Evolutionary conservation across 2,888 invertebrate species (phyloP).

Genomic region (Hyposoter didymator): DNA sequence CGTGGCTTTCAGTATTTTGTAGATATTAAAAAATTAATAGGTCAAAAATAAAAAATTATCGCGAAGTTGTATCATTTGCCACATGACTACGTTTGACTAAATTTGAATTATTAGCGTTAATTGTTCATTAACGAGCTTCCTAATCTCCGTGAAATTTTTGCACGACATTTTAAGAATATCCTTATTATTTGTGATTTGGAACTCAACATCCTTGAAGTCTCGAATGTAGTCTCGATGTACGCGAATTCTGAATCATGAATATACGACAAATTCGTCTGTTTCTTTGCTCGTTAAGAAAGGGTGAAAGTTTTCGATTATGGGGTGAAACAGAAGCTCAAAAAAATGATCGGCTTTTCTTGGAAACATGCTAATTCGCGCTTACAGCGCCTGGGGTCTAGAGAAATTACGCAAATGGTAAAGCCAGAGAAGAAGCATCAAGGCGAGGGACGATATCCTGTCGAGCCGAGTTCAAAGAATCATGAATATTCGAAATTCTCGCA

Average conservation of each 20-base stretch:
- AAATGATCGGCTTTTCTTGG: conserved; percentile 8
- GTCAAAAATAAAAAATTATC: too few species aligned
- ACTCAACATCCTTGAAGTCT: too few species aligned
- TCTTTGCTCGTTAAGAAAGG: background rate
- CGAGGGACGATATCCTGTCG: conserved; percentile 3
- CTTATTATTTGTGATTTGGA: too few species aligned
- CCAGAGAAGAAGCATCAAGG: background rate
- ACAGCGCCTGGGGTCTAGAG: conserved; percentile 21
- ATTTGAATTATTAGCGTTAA: too few species aligned
- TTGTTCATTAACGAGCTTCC: too few species aligned
- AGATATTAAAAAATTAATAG: too few species aligned
- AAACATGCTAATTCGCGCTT: conserved; percentile 32
- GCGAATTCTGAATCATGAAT: background rate
- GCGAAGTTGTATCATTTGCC: too few species aligned
- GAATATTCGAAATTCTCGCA: conserved; percentile 53
- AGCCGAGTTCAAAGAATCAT: conserved; percentile 43
- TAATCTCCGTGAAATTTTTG: too few species aligned
- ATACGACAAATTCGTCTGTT: background rate
- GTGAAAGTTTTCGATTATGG: conserved; percentile 12
- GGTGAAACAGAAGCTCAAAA: conserved; percentile 1
- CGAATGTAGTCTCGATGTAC: too few species aligned
- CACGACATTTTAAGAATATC: too few species aligned
- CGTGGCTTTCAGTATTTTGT: too few species aligned
- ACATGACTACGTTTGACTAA: too few species aligned
- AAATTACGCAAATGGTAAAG: conserved; percentile 33